phyloP scores from a whole-genome alignment of 2,797 vertebrate species.

The Rhabdomys pumilio region DNA sequence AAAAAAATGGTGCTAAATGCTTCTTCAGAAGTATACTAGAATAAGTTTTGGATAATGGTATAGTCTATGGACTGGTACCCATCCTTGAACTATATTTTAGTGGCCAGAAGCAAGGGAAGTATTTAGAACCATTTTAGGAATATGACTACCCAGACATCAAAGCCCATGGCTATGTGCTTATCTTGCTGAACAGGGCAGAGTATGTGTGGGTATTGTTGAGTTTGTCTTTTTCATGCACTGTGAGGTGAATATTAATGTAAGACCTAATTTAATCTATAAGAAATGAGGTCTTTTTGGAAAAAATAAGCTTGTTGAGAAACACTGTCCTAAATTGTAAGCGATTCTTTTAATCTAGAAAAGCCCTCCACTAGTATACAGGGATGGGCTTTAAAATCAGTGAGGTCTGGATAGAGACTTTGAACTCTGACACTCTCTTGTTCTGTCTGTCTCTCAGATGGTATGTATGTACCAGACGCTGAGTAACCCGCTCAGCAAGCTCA shows the following conservation, averaged over 20 bases:
- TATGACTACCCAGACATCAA: not conserved
- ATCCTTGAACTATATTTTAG: not conserved
- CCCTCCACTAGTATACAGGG: not conserved
- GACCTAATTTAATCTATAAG: not conserved
- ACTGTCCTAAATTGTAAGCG: not conserved
- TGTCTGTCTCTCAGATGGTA: constrained; percentile 91
- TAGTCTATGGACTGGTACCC: not conserved
- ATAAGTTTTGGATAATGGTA: not conserved
- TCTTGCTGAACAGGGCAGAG: not conserved
- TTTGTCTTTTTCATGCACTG: not conserved
- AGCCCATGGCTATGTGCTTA: not conserved
- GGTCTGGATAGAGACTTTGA: not conserved
- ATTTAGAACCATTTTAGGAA: not conserved
- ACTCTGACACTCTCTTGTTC: not conserved
- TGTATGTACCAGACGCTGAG: constrained; percentile 95
- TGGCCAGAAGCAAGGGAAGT: not conserved
- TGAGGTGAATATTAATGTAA: not conserved
- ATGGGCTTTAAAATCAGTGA: not conserved
- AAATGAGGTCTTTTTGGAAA: not conserved
- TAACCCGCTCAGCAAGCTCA: constrained; percentile 96
- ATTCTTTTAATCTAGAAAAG: not conserved
- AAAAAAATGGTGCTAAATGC: not conserved
- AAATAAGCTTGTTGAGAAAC: constrained; percentile 10
- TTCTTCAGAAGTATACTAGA: not conserved
- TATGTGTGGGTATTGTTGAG: not conserved